Conservation (phyloP, 1,140 invertebrate genomes). For the Calephelis virginiensis region DNA sequence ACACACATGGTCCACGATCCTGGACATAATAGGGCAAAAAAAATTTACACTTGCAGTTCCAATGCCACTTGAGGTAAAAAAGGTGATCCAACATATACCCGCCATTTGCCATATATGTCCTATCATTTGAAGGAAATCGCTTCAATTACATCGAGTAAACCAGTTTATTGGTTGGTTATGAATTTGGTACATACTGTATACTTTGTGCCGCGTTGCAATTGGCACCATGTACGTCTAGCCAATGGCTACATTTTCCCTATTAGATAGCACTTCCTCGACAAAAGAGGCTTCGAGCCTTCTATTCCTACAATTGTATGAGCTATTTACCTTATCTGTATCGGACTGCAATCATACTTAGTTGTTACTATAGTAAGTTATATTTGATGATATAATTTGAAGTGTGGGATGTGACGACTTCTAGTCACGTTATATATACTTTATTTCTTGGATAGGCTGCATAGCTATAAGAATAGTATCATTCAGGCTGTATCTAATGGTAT, state of each 20-base stretch:
- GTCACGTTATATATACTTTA: no score
- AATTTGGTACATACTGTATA: slow-evolving; percentile 36
- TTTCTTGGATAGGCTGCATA: no score
- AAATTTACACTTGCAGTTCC: not conserved
- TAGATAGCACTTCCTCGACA: slow-evolving; percentile 70
- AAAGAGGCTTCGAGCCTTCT: slow-evolving; percentile 62
- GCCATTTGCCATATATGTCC: no score
- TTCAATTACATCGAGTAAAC: no score
- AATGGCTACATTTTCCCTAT: slow-evolving; percentile 54
- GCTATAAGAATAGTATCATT: no score
- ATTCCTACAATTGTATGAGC: slow-evolving; percentile 75
- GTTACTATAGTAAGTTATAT: slow-evolving; percentile 29
- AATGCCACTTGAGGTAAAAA: no score
- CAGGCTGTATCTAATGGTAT: no score
- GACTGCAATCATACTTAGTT: slow-evolving; percentile 59
- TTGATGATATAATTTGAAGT: slow-evolving; percentile 40
- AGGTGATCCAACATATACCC: no score
- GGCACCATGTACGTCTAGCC: slow-evolving; percentile 68
- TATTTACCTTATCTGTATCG: slow-evolving; percentile 75
- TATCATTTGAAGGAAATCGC: no score
- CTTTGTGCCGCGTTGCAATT: slow-evolving; percentile 51
- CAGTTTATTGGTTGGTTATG: not conserved
- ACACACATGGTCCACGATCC: no score
- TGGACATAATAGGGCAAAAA: slow-evolving; percentile 4
- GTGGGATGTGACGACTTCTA: no score